These are phyloP conservation scores for Bufo gargarizans DNA, from an alignment of 2,113 vertebrate genomes.

Conservation along the genomic window DNA sequence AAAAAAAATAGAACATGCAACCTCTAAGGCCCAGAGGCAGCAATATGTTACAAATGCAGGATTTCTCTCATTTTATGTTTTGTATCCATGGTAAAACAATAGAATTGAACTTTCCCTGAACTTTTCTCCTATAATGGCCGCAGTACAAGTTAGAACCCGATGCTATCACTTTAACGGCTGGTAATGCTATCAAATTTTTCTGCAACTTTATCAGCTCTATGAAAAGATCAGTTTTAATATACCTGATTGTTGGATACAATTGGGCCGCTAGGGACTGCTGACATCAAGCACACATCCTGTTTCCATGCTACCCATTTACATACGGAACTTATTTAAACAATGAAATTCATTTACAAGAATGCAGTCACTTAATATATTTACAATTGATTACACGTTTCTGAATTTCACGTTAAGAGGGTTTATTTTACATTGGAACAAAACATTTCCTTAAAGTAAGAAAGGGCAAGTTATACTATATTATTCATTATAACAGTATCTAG, in stretches of 20 bases:
- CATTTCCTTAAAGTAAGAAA: neutral
- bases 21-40: conserved; percentile 74
- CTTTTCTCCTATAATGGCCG: conserved; percentile 94
- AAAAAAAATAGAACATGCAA: conserved; percentile 74
- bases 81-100: conserved; percentile 93
- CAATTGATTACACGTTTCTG: neutral
- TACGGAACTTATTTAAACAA: conserved; percentile 33
- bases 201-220: conserved; percentile 84
- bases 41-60: conserved; percentile 85
- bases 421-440: neutral
- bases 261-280: conserved; percentile 16
- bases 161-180: conserved; percentile 90
- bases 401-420: neutral
- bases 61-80: conserved; percentile 82
- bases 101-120: conserved; percentile 99
- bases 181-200: conserved; percentile 95
- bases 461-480: neutral
- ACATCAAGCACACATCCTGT: conserved; percentile 42
- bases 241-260: conserved; percentile 63
- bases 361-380: conserved; percentile 24
- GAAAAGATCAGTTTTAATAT: conserved; percentile 85
- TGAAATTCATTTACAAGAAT: conserved; percentile 27
- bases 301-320: conserved; percentile 36
- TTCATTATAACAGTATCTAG: neutral
- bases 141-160: conserved; percentile 90